Percentiles rank a stretch among this genome's conserved stretches.
Evolutionary conservation across 2,797 vertebrate genomes (phyloP).

Genomic region (Hippopotamyrus pictus): DNA sequence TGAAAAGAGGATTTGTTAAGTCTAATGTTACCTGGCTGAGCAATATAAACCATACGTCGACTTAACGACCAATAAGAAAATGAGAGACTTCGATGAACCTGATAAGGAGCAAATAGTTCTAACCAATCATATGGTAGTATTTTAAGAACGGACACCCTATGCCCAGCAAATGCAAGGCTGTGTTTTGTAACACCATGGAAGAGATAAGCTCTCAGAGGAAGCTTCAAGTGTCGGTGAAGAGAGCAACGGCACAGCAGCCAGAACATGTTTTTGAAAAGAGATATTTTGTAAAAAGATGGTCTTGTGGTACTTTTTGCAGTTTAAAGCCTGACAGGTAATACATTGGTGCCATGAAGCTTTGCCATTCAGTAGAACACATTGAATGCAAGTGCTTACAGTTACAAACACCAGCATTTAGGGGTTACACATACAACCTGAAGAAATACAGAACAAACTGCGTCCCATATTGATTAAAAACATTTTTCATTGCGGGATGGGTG

Average conservation of each 20-base stretch:
- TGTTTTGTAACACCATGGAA: neutral
- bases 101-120: neutral
- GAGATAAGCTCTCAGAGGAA: neutral
- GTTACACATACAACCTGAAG: neutral
- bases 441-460: neutral
- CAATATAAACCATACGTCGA: neutral
- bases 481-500: neutral
- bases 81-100: neutral
- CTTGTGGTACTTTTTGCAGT: neutral
- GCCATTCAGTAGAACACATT: neutral
- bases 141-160: neutral
- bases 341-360: neutral
- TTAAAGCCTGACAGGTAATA: neutral
- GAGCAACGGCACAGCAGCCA: neutral
- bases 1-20: neutral
- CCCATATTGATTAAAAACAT: neutral
- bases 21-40: neutral
- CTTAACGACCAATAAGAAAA: neutral
- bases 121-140: neutral
- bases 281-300: neutral
- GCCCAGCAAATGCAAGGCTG: neutral
- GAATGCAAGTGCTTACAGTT: neutral
- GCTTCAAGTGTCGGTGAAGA: neutral
- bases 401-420: neutral
- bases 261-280: neutral